Percentiles rank a stretch among this genome's conserved stretches.
Conservation (phyloP, 2,888 invertebrate species). For the Molorchus minor region DNA sequence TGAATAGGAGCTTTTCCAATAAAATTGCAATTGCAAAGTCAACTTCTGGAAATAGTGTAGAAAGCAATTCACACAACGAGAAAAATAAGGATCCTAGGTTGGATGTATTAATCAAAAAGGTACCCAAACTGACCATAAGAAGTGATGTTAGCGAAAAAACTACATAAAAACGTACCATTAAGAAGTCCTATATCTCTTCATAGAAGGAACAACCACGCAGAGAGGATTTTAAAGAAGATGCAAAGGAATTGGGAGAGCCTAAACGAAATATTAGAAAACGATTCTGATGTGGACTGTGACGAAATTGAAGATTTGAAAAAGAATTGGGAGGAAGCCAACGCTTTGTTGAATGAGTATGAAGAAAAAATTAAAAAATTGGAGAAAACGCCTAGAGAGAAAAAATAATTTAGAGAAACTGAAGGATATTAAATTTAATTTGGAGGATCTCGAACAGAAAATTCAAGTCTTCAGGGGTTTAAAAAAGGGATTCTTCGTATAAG, state of each 20-base stretch:
- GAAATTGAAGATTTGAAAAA: slow-evolving; percentile 38
- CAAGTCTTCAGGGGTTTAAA: slow-evolving; percentile 37
- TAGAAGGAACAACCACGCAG: slow-evolving; percentile 27
- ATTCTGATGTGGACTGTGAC: slow-evolving; percentile 24
- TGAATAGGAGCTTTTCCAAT: too few species aligned
- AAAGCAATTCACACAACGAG: too few species aligned
- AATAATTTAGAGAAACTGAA: slow-evolving; percentile 13
- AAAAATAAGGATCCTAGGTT: too few species aligned
- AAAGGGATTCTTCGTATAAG: slow-evolving; percentile 37
- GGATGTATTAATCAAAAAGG: too few species aligned
- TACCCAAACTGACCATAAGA: too few species aligned
- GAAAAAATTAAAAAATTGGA: slow-evolving; percentile 16
- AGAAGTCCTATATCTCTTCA: slow-evolving; percentile 26
- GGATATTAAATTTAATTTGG: slow-evolving; percentile 27
- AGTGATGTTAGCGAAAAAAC: too few species aligned
- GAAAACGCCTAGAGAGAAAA: background rate
- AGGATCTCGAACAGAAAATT: slow-evolving; percentile 29
- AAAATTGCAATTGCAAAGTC: too few species aligned
- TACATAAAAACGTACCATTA: background rate
- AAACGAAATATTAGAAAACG: slow-evolving; percentile 33
- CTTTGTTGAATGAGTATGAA: slow-evolving; percentile 18
- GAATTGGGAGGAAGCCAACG: slow-evolving; percentile 28
- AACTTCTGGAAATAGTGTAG: too few species aligned
- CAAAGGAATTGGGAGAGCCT: slow-evolving; percentile 36
- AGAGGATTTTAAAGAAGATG: slow-evolving; percentile 35